phyloP scores from a whole-genome alignment of 2,113 vertebrate species.

The Empidonax alnorum region DNA sequence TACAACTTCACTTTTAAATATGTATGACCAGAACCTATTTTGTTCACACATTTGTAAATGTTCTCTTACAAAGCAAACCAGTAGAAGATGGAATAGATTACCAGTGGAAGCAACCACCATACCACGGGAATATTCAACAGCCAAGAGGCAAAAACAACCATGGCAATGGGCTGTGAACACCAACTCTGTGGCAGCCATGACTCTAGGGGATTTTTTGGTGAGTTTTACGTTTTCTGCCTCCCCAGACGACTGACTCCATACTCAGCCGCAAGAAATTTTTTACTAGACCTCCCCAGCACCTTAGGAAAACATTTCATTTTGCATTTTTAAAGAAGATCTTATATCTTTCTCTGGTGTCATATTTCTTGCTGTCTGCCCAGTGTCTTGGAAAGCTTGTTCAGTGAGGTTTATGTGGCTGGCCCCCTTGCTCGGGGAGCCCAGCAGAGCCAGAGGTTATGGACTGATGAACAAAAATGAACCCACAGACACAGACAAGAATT shows the following conservation, averaged over 20 bases:
- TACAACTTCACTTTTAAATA: conserved; percentile 74
- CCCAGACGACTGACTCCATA: neutral
- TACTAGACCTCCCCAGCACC: neutral
- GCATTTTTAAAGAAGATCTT: neutral
- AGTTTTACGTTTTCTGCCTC: neutral
- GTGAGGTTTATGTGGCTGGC: accelerated
- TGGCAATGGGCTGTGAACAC: neutral
- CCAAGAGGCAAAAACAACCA: neutral
- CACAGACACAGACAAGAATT: neutral
- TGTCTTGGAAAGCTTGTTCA: neutral
- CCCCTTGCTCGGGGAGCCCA: neutral
- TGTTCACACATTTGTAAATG: conserved; percentile 32
- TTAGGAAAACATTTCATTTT: neutral
- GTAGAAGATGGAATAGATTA: neutral
- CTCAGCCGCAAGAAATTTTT: neutral
- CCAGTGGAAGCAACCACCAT: neutral
- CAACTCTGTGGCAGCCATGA: neutral
- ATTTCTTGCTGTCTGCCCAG: accelerated
- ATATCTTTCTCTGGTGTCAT: neutral
- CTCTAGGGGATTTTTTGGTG: neutral
- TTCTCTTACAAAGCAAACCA: conserved; percentile 31
- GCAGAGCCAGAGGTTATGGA: neutral
- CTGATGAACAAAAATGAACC: neutral
- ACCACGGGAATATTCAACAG: neutral
- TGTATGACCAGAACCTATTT: conserved; percentile 61